These are phyloP conservation scores for Nymphalis io DNA, from an alignment of 1,140 invertebrate genomes.

Conservation along the genomic window DNA sequence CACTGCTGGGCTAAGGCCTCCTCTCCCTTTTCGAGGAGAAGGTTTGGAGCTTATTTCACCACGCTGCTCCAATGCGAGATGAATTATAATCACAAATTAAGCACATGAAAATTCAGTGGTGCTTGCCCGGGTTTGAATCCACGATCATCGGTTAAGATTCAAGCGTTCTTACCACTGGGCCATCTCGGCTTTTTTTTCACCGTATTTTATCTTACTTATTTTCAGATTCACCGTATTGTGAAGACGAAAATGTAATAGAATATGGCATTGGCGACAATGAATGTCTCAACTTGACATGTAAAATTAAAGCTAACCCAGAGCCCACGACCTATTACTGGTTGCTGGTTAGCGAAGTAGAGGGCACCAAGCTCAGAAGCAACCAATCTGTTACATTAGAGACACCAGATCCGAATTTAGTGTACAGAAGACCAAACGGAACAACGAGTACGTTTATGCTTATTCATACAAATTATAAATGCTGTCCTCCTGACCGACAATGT, in stretches of 20 bases:
- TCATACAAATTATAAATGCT: neutral
- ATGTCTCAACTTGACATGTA: constrained; percentile 63
- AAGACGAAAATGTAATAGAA: constrained; percentile 52
- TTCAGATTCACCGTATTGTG: constrained; percentile 64
- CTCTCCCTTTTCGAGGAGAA: too few relatives aligned
- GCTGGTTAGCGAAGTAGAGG: constrained; percentile 55
- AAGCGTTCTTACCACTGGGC: too few relatives aligned
- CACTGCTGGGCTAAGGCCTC: too few relatives aligned
- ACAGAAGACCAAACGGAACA: constrained; percentile 57
- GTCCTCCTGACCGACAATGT: too few relatives aligned
- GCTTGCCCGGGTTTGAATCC: too few relatives aligned
- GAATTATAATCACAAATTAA: too few relatives aligned
- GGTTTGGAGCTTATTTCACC: too few relatives aligned
- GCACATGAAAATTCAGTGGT: too few relatives aligned
- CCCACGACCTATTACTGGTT: constrained; percentile 61
- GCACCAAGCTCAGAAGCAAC: constrained; percentile 43
- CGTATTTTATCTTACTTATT: constrained; percentile 2
- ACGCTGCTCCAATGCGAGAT: too few relatives aligned
- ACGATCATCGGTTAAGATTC: too few relatives aligned
- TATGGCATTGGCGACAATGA: constrained; percentile 63
- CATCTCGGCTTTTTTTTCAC: too few relatives aligned
- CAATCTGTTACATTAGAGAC: constrained; percentile 54
- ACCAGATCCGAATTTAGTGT: constrained; percentile 46
- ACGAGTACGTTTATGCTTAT: constrained; percentile 45
- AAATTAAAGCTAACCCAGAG: constrained; percentile 57